Conservation (phyloP, 1,140 invertebrate species). For the Drosophila virilis region DNA sequence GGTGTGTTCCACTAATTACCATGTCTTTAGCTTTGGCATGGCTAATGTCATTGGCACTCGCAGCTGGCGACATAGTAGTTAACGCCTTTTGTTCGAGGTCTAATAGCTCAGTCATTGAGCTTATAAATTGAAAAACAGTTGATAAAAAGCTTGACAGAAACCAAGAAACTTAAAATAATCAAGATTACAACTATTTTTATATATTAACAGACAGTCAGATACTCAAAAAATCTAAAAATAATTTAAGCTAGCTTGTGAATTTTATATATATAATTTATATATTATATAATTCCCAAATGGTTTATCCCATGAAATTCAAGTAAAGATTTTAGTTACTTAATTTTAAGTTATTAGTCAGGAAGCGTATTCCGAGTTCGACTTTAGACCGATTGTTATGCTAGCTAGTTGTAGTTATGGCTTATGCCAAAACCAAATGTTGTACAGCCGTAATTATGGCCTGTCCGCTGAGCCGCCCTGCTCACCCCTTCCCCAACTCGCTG, state of each 20-base stretch:
- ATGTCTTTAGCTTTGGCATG: constrained; percentile 74
- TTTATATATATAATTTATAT: too few species aligned
- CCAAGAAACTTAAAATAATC: too few species aligned
- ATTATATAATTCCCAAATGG: too few species aligned
- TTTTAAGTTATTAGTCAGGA: too few species aligned
- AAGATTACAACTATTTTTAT: too few species aligned
- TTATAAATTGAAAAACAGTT: not conserved
- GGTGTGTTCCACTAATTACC: constrained; percentile 72
- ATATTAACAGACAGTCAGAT: not conserved
- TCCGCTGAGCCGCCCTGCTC: constrained; percentile 17
- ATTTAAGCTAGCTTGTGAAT: too few species aligned
- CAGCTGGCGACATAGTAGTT: constrained; percentile 45
- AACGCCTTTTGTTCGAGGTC: constrained; percentile 32
- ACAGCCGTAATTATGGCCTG: constrained; percentile 64
- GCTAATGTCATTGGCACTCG: constrained; percentile 67
- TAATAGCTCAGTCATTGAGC: constrained; percentile 13
- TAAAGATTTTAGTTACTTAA: too few species aligned
- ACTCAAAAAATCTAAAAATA: not conserved
- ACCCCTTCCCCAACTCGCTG: not conserved
- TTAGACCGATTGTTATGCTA: not conserved
- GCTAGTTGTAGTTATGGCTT: constrained; percentile 21
- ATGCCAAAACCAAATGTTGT: constrained; percentile 53
- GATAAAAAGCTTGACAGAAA: not conserved
- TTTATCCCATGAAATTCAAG: too few species aligned
- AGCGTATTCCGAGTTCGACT: constrained; percentile 39